A percentile compares a stretch with the other conserved stretches of the same genome.
Evolutionary conservation across 2,888 invertebrate species (phyloP).

Genomic region (Conchocele bisecta): DNA sequence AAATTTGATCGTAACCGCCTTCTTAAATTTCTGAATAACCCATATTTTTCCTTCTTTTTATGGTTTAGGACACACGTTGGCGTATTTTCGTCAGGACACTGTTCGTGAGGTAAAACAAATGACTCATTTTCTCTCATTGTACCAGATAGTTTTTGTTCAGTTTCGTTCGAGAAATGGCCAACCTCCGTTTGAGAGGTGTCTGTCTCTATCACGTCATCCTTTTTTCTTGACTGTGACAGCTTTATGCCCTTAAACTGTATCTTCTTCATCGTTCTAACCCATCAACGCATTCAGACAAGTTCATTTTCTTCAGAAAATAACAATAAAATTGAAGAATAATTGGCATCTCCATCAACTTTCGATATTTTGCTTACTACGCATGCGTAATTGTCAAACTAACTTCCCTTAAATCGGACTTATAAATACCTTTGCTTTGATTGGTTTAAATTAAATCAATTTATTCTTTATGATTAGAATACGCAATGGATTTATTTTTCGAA

Average conservation of each 20-base stretch:
- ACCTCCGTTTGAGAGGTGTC: no score
- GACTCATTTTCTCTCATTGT: constrained; percentile 57
- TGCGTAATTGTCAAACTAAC: constrained; percentile 55
- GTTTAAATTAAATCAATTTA: no score
- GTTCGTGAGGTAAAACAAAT: constrained; percentile 51
- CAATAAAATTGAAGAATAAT: constrained; percentile 15
- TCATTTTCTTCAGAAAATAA: constrained; percentile 11
- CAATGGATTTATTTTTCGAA: no score
- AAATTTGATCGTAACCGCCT: constrained; percentile 68
- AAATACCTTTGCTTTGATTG: constrained; percentile 45
- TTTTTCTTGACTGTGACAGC: constrained; percentile 54
- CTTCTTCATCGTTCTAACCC: constrained; percentile 71
- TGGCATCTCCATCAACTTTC: constrained; percentile 25
- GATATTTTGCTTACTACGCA: constrained; percentile 44
- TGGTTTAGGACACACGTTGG: constrained; percentile 46
- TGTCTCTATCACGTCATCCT: constrained; percentile 10
- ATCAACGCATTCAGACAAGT: background rate
- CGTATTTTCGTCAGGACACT: constrained; percentile 58
- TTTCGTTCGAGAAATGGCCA: constrained; percentile 21
- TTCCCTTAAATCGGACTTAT: constrained; percentile 35
- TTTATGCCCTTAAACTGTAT: constrained; percentile 64
- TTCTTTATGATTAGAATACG: no score
- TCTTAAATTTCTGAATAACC: constrained; percentile 70
- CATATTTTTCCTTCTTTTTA: constrained; percentile 72
- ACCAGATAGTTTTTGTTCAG: constrained; percentile 28